Conservation (phyloP, 30 jellyfish, hydroid and myxozoan species). For the Turritopsis rubra region DNA sequence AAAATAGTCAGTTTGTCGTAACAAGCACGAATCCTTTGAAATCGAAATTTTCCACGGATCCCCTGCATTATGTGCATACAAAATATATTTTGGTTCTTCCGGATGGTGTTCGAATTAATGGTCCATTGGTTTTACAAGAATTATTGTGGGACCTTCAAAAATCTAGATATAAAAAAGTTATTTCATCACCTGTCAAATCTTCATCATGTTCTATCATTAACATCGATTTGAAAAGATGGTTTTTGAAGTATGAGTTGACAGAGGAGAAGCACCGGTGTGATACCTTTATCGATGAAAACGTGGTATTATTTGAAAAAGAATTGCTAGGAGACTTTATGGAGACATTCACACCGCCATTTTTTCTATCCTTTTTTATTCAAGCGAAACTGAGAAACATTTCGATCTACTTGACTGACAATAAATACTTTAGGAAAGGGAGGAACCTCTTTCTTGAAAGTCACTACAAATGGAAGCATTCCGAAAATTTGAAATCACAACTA, state of each 20-base stretch:
- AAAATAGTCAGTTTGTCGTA: constrained; percentile 27
- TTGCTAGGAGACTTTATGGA: constrained; percentile 28
- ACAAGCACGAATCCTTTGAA: background rate
- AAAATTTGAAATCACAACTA: constrained; percentile 30
- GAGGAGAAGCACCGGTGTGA: constrained; percentile 36
- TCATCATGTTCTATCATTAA: constrained; percentile 11
- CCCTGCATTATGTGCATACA: constrained; percentile 45
- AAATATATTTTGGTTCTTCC: constrained; percentile 58
- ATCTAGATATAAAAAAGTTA: background rate
- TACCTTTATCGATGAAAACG: constrained; percentile 38
- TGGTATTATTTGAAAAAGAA: constrained; percentile 37
- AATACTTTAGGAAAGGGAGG: constrained; percentile 28
- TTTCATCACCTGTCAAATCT: background rate
- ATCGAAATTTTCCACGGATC: constrained; percentile 10
- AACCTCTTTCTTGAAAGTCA: constrained; percentile 49
- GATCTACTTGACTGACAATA: constrained; percentile 10
- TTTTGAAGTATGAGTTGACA: constrained; percentile 28
- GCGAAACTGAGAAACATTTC: constrained; percentile 51
- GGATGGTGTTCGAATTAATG: constrained; percentile 54
- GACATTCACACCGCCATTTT: constrained; percentile 48
- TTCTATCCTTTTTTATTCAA: constrained; percentile 59
- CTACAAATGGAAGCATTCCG: constrained; percentile 57
- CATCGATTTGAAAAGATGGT: constrained; percentile 41
- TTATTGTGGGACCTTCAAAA: constrained; percentile 15
- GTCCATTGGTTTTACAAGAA: constrained; percentile 1